Conservation (phyloP, 2,113 vertebrate genomes). For the Hemibagrus wyckioides region DNA sequence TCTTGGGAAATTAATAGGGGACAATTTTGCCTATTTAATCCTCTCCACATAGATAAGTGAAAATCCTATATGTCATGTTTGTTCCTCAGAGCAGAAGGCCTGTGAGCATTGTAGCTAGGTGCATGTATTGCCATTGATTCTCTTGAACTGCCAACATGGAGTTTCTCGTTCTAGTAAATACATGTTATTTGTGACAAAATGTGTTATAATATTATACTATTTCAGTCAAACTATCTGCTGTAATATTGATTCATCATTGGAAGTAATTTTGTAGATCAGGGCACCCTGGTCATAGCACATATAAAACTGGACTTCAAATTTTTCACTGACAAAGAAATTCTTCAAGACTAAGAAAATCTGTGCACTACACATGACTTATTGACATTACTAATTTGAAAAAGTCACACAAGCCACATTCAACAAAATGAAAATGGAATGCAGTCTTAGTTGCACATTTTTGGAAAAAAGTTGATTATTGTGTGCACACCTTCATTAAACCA, state of each 20-base stretch:
- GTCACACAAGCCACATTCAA: neutral
- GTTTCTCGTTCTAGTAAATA: neutral
- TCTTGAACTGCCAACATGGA: neutral
- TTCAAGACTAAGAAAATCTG: no score
- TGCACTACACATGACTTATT: neutral
- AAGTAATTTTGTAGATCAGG: neutral
- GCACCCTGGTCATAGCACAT: no score
- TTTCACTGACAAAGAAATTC: neutral
- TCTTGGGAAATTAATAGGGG: neutral
- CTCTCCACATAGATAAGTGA: neutral
- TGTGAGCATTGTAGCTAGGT: neutral
- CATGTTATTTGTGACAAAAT: neutral
- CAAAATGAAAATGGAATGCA: neutral
- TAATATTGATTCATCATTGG: neutral
- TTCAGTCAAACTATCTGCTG: neutral
- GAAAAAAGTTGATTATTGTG: neutral
- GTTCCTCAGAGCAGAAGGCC: neutral
- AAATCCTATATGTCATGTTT: neutral
- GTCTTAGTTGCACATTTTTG: neutral
- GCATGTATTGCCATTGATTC: neutral
- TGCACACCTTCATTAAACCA: neutral
- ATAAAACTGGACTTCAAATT: neutral
- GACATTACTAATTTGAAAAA: neutral
- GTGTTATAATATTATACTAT: neutral
- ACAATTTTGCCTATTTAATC: neutral